Conservation (phyloP, 2,888 invertebrate species). For the Choristoneura rosaceana region DNA sequence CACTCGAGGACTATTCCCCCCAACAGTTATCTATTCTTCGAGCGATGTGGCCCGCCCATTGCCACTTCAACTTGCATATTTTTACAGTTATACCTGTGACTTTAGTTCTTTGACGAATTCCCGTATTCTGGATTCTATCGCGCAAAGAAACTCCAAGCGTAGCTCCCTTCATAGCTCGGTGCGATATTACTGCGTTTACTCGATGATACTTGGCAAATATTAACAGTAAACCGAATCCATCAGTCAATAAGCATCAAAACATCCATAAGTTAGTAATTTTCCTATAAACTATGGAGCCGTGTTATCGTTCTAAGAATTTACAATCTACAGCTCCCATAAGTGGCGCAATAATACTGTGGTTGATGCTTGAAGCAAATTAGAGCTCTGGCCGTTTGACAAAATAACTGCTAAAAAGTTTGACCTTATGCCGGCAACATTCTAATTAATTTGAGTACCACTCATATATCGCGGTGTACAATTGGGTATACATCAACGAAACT, state of each 20-base stretch:
- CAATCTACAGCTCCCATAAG: constrained; percentile 12
- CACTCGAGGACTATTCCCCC: too few species aligned
- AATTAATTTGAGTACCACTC: constrained; percentile 15
- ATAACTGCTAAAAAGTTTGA: constrained; percentile 23
- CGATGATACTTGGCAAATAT: not conserved
- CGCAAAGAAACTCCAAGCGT: too few species aligned
- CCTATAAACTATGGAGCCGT: constrained; percentile 9
- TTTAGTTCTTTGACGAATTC: too few species aligned
- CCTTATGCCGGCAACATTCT: constrained; percentile 19
- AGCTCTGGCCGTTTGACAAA: constrained; percentile 28
- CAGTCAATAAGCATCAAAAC: not conserved
- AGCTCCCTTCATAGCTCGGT: too few species aligned
- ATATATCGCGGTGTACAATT: not conserved
- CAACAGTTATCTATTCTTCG: too few species aligned
- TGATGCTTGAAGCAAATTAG: constrained; percentile 22
- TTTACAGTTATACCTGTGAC: too few species aligned
- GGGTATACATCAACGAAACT: not conserved
- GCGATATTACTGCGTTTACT: not conserved
- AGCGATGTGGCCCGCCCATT: too few species aligned
- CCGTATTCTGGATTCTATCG: too few species aligned
- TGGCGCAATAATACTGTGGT: not conserved
- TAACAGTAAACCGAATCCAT: not conserved
- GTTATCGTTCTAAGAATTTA: constrained; percentile 14
- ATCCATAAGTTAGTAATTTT: constrained; percentile 1
- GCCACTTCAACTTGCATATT: too few species aligned